phyloP scores from a whole-genome alignment of 2,113 vertebrate genomes.

The Saguinus midas region DNA sequence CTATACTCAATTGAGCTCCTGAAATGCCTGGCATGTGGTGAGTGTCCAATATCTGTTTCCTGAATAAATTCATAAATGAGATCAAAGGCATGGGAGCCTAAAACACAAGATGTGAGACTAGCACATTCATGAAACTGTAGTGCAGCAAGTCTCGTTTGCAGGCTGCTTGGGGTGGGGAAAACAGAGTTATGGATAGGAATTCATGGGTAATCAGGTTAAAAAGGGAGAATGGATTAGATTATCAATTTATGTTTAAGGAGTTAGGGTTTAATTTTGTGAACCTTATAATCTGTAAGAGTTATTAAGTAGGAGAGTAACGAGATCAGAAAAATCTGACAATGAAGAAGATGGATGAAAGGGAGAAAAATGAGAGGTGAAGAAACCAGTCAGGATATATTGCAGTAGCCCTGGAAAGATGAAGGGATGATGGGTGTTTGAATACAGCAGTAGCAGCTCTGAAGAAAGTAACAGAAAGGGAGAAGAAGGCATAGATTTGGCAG shows the following conservation, averaged over 20 bases:
- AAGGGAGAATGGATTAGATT: neutral
- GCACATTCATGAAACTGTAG: neutral
- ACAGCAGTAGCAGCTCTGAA: neutral
- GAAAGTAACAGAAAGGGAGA: neutral
- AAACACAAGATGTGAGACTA: neutral
- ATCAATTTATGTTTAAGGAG: neutral
- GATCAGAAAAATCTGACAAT: neutral
- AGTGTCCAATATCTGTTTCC: neutral
- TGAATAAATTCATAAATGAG: neutral
- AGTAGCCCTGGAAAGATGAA: neutral
- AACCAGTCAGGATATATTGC: no score
- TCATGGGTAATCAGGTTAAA: neutral
- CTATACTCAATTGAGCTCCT: neutral
- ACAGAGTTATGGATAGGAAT: neutral
- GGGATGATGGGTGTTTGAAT: neutral
- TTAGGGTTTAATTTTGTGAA: neutral
- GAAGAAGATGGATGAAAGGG: neutral
- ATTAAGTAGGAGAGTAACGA: neutral
- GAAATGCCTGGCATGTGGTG: neutral
- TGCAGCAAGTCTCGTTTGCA: neutral
- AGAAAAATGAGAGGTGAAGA: neutral
- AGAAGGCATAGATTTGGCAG: neutral
- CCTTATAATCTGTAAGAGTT: neutral
- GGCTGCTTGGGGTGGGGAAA: neutral
- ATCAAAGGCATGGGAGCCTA: neutral